Conservation (phyloP, 1,140 invertebrate genomes). For the Anoplophora glabripennis region DNA sequence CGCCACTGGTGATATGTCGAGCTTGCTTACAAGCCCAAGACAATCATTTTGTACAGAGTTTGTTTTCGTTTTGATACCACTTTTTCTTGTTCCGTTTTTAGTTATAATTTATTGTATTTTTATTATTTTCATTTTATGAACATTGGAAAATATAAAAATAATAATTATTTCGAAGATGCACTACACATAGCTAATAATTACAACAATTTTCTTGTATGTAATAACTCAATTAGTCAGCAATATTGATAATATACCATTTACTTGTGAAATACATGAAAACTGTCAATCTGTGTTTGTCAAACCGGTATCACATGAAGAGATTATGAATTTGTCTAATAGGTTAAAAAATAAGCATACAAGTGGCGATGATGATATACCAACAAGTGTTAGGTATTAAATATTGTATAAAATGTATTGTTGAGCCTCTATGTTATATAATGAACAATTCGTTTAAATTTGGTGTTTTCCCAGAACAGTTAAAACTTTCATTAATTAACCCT, state of each 20-base stretch:
- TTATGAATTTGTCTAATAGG: neutral
- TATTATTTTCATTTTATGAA: too few species aligned
- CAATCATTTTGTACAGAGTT: too few species aligned
- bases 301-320: neutral
- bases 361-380: conserved; percentile 11
- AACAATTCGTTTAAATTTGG: conserved; percentile 17
- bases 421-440: conserved; percentile 15
- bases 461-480: conserved; percentile 11
- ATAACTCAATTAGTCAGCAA: conserved; percentile 3
- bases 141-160: too few species aligned
- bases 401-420: neutral
- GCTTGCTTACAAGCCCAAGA: too few species aligned
- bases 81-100: too few species aligned
- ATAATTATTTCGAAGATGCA: too few species aligned
- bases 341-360: conserved; percentile 9
- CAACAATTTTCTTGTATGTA: neutral
- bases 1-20: too few species aligned
- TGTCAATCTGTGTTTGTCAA: neutral
- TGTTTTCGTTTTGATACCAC: too few species aligned
- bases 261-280: neutral
- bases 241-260: neutral
- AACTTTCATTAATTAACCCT: neutral
- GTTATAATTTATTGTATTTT: too few species aligned
- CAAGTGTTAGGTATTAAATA: conserved; percentile 9
- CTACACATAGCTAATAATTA: too few species aligned